Evolutionary conservation across 2,113 vertebrate species (phyloP), one percentile per base, ranked within the genome.

Genomic region (Sebastes schlegelii): DNA sequence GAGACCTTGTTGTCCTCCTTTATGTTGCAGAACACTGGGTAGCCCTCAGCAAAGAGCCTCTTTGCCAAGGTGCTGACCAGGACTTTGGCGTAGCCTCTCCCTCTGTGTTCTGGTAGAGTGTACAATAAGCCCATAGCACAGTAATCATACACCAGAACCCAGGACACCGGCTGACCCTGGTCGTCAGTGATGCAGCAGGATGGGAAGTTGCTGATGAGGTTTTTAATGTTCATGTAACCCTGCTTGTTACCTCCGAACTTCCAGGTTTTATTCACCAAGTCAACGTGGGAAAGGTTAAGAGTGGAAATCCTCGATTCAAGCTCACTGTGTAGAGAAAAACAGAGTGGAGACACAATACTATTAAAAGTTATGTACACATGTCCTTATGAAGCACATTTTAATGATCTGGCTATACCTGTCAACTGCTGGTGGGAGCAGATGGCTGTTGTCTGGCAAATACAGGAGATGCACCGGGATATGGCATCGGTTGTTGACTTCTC

Each of bases 21-120:
- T 52, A 95, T 73, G 75, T 81, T 94, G 82, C 92, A 94, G 89
- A 72, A 96, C 45, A 94, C 86, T 1, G 94, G 95, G 71, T 81
- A 93, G 8, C 93, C 93, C 8, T 89, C 73, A 16, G 84, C 58
- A 13, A 79, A 77, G 26, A 95, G 88, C n/a, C 58, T 91, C 77
- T 86, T 92, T 65, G 92, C 89, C 62, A 95, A 80, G 49, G 6
- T 12, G 40, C 72, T 80, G 11, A 96, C 55, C 81, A 96, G 0
- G 3, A 87, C 45, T 84, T 93, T 95, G 74, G 94, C 95, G 0
- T 93, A 92, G 0, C 94, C 95, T 89, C 93, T 94, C 16, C 85
- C 74, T 69, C 94, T 90, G 89, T 95, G 88, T 76, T 93, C 88
- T 4, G 90, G 91, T 19, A 88, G 60, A 2, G 91, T 93, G 85